Evolutionary conservation across 2,113 vertebrate genomes (phyloP).

Genomic region (Rousettus leschenaultii): DNA sequence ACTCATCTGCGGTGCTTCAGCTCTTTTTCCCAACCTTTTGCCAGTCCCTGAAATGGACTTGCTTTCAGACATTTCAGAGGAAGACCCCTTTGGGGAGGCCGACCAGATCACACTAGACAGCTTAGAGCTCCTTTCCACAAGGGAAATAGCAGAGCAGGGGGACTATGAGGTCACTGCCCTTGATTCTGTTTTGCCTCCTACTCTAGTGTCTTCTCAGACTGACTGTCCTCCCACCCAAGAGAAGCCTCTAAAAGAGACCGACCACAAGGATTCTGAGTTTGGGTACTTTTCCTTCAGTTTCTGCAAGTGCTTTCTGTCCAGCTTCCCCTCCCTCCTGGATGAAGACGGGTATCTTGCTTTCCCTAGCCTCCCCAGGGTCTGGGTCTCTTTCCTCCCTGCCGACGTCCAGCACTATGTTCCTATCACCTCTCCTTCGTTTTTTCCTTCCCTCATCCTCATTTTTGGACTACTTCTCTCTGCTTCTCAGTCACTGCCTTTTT

Average conservation of each 20-base stretch:
- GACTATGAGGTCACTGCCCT: neutral
- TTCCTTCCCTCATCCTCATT: constrained; percentile 90
- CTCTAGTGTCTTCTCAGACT: constrained; percentile 45
- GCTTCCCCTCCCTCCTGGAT: constrained; percentile 83
- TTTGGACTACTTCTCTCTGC: constrained; percentile 93
- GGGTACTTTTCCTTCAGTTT: constrained; percentile 77
- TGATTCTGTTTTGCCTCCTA: constrained; percentile 20
- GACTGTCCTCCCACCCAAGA: constrained; percentile 33
- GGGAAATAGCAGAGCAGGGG: constrained; percentile 57
- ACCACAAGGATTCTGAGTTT: constrained; percentile 61
- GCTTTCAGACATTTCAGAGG: constrained; percentile 94
- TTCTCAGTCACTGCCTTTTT: constrained; percentile 91
- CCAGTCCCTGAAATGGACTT: constrained; percentile 90
- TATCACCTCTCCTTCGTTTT: constrained; percentile 85
- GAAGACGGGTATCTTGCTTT: constrained; percentile 85
- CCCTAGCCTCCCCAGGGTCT: constrained; percentile 86
- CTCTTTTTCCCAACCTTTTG: constrained; percentile 82
- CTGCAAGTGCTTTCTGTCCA: constrained; percentile 76
- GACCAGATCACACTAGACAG: constrained; percentile 71
- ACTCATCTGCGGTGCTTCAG: constrained; percentile 83
- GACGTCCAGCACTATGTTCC: constrained; percentile 82
- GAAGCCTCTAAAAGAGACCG: constrained; percentile 43
- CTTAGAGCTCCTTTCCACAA: constrained; percentile 61
- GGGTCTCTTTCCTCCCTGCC: constrained; percentile 83
- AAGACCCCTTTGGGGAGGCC: constrained; percentile 83